These are phyloP conservation scores for Amblyraja radiata DNA, from an alignment of 2,797 vertebrate species.

Conservation along the genomic window DNA sequence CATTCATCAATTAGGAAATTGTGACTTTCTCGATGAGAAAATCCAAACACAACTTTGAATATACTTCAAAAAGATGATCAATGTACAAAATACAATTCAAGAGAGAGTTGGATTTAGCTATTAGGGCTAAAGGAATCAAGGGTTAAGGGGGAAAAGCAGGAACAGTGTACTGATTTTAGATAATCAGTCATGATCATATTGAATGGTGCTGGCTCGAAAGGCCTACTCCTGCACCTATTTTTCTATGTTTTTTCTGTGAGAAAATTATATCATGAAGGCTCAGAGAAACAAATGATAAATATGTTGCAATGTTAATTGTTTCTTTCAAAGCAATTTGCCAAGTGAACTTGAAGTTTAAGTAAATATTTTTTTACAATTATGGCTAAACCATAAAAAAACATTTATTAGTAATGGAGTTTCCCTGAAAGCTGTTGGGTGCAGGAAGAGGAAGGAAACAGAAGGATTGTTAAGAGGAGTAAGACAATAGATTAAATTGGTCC, in stretches of 20 bases:
- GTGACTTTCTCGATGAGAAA: background rate
- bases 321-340: background rate
- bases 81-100: background rate
- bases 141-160: too few species aligned
- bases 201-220: too few species aligned
- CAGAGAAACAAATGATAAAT: background rate
- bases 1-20: background rate
- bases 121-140: too few species aligned
- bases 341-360: background rate
- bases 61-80: background rate
- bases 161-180: too few species aligned
- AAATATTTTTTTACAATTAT: background rate
- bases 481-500: background rate
- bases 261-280: background rate
- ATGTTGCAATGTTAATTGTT: background rate
- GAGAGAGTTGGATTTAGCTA: too few species aligned
- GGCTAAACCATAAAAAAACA: background rate
- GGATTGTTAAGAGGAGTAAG: background rate
- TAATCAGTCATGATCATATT: too few species aligned
- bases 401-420: background rate
- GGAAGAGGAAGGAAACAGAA: background rate
- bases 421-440: background rate
- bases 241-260: too few species aligned
- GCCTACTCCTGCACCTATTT: too few species aligned
- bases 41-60: background rate